A percentile compares a stretch with the other conserved stretches of the same genome.
phyloP scores from a whole-genome alignment of 2,797 vertebrate species.

The Hapalemur alaotrensis region DNA sequence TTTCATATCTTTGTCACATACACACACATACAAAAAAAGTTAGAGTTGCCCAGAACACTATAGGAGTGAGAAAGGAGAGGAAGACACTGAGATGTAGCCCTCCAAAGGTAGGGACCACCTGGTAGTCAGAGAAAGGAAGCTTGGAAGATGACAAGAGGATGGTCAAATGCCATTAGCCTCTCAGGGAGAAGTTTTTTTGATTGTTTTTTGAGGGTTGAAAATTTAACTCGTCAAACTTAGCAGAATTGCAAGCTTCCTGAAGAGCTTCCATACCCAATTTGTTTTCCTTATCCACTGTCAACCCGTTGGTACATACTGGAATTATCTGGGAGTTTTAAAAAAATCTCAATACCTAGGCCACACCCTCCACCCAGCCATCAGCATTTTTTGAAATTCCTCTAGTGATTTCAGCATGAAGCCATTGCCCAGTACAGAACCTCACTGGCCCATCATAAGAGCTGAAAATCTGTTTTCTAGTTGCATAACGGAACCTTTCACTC shows the following conservation, averaged over 20 bases:
- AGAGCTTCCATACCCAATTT: not conserved
- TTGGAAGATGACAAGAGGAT: not conserved
- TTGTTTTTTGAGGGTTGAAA: not conserved
- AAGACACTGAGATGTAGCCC: not conserved
- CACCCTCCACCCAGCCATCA: not conserved
- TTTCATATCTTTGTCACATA: not conserved
- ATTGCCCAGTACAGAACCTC: not conserved
- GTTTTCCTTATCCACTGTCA: not conserved
- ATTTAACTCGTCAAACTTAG: not conserved
- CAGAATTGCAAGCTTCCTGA: not conserved
- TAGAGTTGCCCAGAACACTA: not conserved
- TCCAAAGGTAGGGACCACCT: not conserved
- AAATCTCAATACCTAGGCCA: not conserved
- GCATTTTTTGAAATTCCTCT: not conserved
- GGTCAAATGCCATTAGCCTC: not conserved
- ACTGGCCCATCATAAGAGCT: not conserved
- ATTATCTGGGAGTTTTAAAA: not conserved
- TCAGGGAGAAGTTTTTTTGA: not conserved
- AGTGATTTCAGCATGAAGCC: not conserved
- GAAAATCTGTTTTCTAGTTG: not conserved
- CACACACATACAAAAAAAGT: not conserved
- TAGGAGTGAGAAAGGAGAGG: not conserved
- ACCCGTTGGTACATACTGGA: not conserved
- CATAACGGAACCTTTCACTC: not conserved
- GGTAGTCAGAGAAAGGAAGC: not conserved